Evolutionary conservation across 1,140 invertebrate genomes (phyloP).

Genomic region (Dolichoris vasculosae): DNA sequence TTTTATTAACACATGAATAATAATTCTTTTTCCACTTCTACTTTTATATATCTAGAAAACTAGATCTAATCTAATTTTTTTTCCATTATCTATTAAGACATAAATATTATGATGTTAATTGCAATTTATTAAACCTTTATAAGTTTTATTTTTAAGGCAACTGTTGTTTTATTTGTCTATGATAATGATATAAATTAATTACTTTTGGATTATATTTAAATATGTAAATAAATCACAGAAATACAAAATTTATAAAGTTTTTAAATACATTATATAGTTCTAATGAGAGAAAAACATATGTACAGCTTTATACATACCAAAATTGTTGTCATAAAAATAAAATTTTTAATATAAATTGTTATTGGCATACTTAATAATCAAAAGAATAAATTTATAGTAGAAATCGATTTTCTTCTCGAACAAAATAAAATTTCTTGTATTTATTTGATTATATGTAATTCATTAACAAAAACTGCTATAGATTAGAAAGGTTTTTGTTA

Average conservation of each 20-base stretch:
- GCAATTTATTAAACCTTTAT: slow-evolving; percentile 22
- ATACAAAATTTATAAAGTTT: slow-evolving; percentile 34
- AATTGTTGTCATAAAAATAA: slow-evolving; percentile 19
- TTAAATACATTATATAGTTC: not conserved
- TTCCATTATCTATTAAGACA: slow-evolving; percentile 32
- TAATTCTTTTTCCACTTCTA: slow-evolving; percentile 24
- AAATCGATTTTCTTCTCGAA: not conserved
- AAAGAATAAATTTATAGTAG: slow-evolving; percentile 9
- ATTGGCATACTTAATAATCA: not conserved
- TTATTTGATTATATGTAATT: slow-evolving; percentile 13
- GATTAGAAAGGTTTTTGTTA: not conserved
- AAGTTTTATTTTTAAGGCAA: slow-evolving; percentile 47
- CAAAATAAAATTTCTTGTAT: slow-evolving; percentile 2
- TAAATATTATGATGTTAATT: slow-evolving; percentile 46
- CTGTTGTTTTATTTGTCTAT: slow-evolving; percentile 46
- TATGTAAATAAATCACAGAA: slow-evolving; percentile 43
- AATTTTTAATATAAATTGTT: slow-evolving; percentile 4
- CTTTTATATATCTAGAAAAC: slow-evolving; percentile 20
- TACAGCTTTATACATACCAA: slow-evolving; percentile 44
- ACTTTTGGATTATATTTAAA: slow-evolving; percentile 24
- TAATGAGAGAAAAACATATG: slow-evolving; percentile 29
- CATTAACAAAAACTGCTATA: not conserved
- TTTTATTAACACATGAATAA: slow-evolving; percentile 33
- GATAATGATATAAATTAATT: slow-evolving; percentile 49
- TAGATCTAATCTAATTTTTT: slow-evolving; percentile 25